phyloP scores from a whole-genome alignment of 1,140 invertebrate genomes.

The Caenorhabditis tropicalis region DNA sequence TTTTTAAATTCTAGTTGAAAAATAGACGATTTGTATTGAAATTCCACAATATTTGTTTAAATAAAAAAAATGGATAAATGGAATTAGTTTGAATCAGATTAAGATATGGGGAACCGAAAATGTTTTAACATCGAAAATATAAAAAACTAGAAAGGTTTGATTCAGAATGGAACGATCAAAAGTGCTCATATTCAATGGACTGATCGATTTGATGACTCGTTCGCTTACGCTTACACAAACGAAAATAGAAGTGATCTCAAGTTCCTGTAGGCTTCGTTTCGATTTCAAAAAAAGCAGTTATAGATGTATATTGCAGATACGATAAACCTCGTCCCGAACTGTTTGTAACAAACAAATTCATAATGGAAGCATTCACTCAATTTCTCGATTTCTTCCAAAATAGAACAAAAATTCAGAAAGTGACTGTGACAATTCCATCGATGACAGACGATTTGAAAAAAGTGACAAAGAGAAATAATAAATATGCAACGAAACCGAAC shows the following conservation, averaged over 20 bases:
- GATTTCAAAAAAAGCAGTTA: not conserved
- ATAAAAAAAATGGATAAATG: too few relatives aligned
- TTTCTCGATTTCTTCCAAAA: not conserved
- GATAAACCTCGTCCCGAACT: constrained; percentile 27
- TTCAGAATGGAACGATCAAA: constrained; percentile 22
- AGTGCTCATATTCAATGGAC: constrained; percentile 33
- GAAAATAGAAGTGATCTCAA: constrained; percentile 6
- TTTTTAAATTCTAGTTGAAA: too few relatives aligned
- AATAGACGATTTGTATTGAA: too few relatives aligned
- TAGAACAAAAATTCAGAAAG: not conserved
- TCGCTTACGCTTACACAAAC: not conserved
- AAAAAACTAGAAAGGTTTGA: not conserved
- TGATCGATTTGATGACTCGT: constrained; percentile 7
- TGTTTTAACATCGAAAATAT: not conserved
- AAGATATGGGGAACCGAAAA: too few relatives aligned
- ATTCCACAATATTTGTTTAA: too few relatives aligned
- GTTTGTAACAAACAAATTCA: not conserved
- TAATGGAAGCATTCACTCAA: constrained; percentile 10
- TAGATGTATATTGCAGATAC: not conserved
- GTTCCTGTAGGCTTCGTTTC: not conserved
- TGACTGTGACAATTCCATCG: not conserved
- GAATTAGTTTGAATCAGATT: too few relatives aligned
- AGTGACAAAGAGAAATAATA: not conserved
- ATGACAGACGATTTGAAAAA: constrained; percentile 17
- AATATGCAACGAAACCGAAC: not conserved